These are phyloP conservation scores for Amazona vittata DNA, from an alignment of 2,113 vertebrate genomes.

Conservation along the genomic window DNA sequence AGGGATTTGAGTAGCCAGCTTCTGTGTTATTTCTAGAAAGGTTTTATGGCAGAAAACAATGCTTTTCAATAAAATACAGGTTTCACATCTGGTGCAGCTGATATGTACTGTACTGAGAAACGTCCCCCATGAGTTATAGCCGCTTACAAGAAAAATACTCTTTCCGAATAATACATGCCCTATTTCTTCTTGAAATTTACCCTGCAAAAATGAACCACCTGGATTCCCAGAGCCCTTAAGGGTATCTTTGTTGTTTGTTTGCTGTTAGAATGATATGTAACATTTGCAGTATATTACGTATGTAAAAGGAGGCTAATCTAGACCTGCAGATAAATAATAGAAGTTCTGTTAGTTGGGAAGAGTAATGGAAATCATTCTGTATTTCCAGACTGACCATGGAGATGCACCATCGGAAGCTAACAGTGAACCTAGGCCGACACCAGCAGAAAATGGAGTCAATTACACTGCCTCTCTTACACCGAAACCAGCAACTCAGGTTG, in stretches of 20 bases:
- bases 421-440: conserved; percentile 80
- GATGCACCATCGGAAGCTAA: conserved; percentile 84
- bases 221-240: not conserved
- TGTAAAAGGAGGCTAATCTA: not conserved
- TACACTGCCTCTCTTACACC: conserved; percentile 83
- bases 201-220: not conserved
- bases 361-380: not conserved
- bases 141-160: not conserved
- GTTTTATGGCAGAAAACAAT: not conserved
- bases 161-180: not conserved
- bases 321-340: not conserved
- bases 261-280: not conserved
- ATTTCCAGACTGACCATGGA: conserved; percentile 84
- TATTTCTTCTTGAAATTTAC: conserved; percentile 1
- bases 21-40: not conserved
- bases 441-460: conserved; percentile 91
- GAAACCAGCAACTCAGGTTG: conserved; percentile 83
- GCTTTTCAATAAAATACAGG: not conserved
- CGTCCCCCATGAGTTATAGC: conserved; percentile 13
- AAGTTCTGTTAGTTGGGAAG: not conserved
- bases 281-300: not conserved
- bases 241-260: not conserved
- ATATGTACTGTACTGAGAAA: not conserved
- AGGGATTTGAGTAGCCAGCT: not conserved
- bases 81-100: conserved; percentile 18